phyloP scores from a whole-genome alignment of 2,888 invertebrate genomes.

The Drosophila suboccidentalis region DNA sequence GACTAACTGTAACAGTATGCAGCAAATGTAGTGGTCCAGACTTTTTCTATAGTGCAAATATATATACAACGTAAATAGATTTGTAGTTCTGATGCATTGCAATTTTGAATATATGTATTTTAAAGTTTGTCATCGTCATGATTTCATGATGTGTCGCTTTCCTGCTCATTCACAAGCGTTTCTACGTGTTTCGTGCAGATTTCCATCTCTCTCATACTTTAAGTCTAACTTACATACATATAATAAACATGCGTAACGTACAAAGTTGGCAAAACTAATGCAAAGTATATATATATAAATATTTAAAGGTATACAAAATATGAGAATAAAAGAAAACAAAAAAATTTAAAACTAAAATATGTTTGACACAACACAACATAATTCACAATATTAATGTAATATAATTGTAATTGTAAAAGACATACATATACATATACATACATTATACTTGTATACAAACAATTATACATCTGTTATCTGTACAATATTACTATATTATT shows the following conservation, averaged over 20 bases:
- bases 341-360: constrained; percentile 4
- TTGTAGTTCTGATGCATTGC: constrained; percentile 20
- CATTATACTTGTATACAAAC: constrained; percentile 22
- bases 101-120: background rate
- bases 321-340: constrained; percentile 2
- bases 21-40: constrained; percentile 22
- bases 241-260: constrained; percentile 46
- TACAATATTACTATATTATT: constrained; percentile 15
- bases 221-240: constrained; percentile 40
- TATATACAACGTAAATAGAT: constrained; percentile 23
- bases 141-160: constrained; percentile 22
- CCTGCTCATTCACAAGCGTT: background rate
- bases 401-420: constrained; percentile 4
- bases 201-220: constrained; percentile 59
- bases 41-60: constrained; percentile 64
- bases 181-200: constrained; percentile 9
- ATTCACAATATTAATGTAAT: constrained; percentile 24
- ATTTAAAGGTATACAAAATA: constrained; percentile 2
- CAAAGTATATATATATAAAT: constrained; percentile 27
- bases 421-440: background rate
- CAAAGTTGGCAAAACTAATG: constrained; percentile 29
- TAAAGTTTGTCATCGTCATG: background rate
- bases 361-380: constrained; percentile 14
- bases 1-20: constrained; percentile 1
- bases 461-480: constrained; percentile 39